Base-by-base conservation (phyloP, 2,113 vertebrate genomes). In the Hypomesus transpacificus region DNA sequence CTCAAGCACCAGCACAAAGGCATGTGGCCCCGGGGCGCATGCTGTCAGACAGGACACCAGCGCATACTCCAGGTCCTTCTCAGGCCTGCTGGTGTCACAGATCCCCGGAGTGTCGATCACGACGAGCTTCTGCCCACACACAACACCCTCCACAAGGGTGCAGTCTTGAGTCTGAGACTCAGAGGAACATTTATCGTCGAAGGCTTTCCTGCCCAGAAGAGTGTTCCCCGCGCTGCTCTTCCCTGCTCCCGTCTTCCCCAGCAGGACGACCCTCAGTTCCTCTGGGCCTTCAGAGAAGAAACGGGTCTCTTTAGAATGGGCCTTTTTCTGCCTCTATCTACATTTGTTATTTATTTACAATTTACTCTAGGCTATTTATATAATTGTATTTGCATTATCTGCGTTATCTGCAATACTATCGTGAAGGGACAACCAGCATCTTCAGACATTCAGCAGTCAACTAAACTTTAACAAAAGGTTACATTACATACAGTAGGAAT, bases 61-160 rank as follows among this genome's bases (percentile, higher is more conserved):
- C 73, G 83, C 81, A 3, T 28, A 2, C 17, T 53, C 68, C 1
- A 87, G 0, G 0, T 83, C 72, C 8, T 70, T 66, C 56, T 86
- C 70, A 20, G 72, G 1, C 1, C 16, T 53, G 0, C 1, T 24
- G 1, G 74, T 60, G 28, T 87, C 83, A 51, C 82, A 80, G 1
- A 85, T 70, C 39, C 87, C 87, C 6, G 87, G 87, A 0, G 87
- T 87, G 77, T 88, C 87, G 0, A 88, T 80, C 69, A 90, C 2
- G 1, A 73, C 82, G 66, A 86, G 1, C 31, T 17, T 56, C 13
- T 64, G 72, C 5, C 71, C 83, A 0, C 8, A 59, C 28, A 86
- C 60, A 0, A 7, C 7, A 58, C 20, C 77, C 2, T 75, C 82
- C 39, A 75, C 57, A 51, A 66, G 21, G n/a, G 78, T 34, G 4